Evolutionary conservation across 2,113 vertebrate genomes (phyloP).

Genomic region (Upupa epops): DNA sequence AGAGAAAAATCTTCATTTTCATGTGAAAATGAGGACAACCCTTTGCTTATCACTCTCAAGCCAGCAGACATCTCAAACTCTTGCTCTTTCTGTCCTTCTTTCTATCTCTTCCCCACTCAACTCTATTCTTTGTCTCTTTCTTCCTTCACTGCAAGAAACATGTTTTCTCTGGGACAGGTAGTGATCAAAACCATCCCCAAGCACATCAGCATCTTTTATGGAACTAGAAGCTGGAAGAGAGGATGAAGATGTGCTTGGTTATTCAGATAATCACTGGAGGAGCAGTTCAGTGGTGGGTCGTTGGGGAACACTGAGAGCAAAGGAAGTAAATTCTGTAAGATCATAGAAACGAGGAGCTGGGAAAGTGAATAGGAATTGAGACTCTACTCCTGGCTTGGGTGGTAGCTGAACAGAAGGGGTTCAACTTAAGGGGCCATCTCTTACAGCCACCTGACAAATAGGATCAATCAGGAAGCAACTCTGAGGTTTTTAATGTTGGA

Average conservation of each 20-base stretch:
- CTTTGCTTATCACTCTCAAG: neutral
- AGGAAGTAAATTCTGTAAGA: neutral
- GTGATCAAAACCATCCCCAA: neutral
- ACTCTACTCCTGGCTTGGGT: neutral
- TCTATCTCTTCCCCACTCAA: fast-evolving
- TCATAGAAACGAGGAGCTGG: neutral
- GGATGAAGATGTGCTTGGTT: neutral
- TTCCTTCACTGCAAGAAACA: neutral
- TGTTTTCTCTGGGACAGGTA: neutral
- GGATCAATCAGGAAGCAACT: neutral
- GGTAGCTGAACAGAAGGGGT: neutral
- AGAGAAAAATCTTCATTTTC: neutral
- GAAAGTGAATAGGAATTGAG: neutral
- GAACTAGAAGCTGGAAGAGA: neutral
- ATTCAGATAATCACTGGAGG: neutral
- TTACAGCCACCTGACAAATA: neutral
- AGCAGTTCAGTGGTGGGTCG: neutral
- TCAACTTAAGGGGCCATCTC: neutral
- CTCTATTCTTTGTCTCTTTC: neutral
- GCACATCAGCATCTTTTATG: neutral
- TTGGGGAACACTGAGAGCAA: neutral
- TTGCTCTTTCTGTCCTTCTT: neutral
- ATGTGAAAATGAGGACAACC: neutral
- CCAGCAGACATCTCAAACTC: neutral
- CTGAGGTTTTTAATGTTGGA: neutral